Base-by-base conservation (phyloP, 1,140 invertebrate genomes). In the Teleopsis dalmanni region DNA sequence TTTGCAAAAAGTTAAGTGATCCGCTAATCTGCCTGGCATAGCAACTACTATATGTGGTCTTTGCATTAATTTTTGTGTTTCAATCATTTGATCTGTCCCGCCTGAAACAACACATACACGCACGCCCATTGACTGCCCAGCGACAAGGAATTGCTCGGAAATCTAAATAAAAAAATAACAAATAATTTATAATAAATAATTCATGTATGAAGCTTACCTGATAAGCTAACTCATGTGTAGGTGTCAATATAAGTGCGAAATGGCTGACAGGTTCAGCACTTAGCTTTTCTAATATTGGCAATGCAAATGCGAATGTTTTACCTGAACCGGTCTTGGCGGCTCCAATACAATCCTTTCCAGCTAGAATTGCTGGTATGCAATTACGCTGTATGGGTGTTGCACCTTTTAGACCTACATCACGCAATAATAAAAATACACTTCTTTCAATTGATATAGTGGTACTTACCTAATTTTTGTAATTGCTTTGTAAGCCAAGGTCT, bases 301-400 rank as follows among this genome's bases (percentile, higher is more conserved):
- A 62, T 4, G 91, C 92, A 81, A 98, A 99, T 0, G 95, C 90
- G 60, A 95, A 83, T 5, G 95, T 98, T 78, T 99, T 99, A 27
- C 96, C 96, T 46, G 92, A 96, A 18, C 95, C 96, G 27, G 96
- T 98, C 77, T 97, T 94, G 2, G 94, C 93, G 57, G 92, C 85
- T 13, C 93, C 95, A 61, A 98, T 93, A 47, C 92, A 87, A 77
- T 98, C 91, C 59, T 81, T 75, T 0, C 91, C 91, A 54, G 75
- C 57, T 35, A 97, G 71, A 56, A 96, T 92, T 25, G 79, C 72
- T 29, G 87, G 82, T 57, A 93, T 88, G 60, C 88, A 91, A 54
- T 84, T 81, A 59, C 78, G 65, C 71, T 94, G 91, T 50, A 94
- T 89, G n/a, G 82, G 80, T 2, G 92, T 95, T 25, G 92, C 90